Evolutionary conservation across 2,888 invertebrate species (phyloP).

Genomic region (Chromoteleia sp.): DNA sequence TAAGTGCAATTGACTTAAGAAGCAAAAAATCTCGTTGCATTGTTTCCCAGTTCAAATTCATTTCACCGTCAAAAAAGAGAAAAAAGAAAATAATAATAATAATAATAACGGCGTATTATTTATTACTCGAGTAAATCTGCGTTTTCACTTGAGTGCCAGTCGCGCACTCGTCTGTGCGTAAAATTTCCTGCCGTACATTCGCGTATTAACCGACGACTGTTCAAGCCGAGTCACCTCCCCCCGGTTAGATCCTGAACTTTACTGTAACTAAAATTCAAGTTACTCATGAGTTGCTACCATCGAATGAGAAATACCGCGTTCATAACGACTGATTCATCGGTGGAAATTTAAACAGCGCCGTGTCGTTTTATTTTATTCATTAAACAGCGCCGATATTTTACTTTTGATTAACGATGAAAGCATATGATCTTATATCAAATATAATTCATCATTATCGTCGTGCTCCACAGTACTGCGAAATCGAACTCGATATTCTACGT

Average conservation of each 20-base stretch:
- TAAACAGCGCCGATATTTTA: slow-evolving; percentile 43
- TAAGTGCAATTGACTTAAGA: neutral
- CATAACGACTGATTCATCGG: slow-evolving; percentile 53
- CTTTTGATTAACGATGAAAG: slow-evolving; percentile 31
- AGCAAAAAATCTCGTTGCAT: neutral
- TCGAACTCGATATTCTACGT: too few relatives aligned
- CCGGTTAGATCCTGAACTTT: slow-evolving; percentile 63
- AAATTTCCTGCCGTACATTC: slow-evolving; percentile 64
- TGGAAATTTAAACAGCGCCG: slow-evolving; percentile 37
- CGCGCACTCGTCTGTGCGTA: slow-evolving; percentile 57
- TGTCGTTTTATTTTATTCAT: slow-evolving; percentile 42
- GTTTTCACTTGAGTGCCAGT: slow-evolving; percentile 62
- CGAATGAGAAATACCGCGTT: slow-evolving; percentile 57
- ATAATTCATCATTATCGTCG: slow-evolving; percentile 25
- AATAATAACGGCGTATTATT: slow-evolving; percentile 42
- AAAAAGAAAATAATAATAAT: neutral
- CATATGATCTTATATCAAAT: neutral
- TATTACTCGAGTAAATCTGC: slow-evolving; percentile 67
- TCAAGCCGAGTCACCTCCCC: slow-evolving; percentile 43
- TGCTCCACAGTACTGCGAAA: neutral
- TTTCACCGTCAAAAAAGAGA: neutral
- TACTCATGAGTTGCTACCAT: slow-evolving; percentile 59
- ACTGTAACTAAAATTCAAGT: slow-evolving; percentile 64
- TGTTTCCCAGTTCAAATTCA: slow-evolving; percentile 7
- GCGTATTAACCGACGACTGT: slow-evolving; percentile 63